Conservation (phyloP, 2,888 invertebrate species). For the Himalopsyche japonica region DNA sequence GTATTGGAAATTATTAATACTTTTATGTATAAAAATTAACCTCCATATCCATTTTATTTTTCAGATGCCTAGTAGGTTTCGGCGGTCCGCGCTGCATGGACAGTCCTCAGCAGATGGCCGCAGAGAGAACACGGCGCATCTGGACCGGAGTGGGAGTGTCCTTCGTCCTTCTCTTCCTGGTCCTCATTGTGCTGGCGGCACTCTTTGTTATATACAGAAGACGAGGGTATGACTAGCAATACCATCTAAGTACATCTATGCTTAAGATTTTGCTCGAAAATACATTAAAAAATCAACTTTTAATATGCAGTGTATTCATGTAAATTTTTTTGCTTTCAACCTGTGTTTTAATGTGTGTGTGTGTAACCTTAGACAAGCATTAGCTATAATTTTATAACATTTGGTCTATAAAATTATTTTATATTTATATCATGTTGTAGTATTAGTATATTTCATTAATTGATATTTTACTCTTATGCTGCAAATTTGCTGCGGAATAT, state of each 20-base stretch:
- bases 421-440: too few species aligned
- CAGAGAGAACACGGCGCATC: constrained; percentile 50
- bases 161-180: constrained; percentile 46
- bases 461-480: neutral
- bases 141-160: constrained; percentile 45
- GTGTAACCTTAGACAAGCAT: too few species aligned
- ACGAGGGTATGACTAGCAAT: constrained; percentile 49
- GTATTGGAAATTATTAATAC: too few species aligned
- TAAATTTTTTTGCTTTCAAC: too few species aligned
- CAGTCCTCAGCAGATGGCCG: constrained; percentile 38
- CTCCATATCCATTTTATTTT: neutral
- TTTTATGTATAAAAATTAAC: too few species aligned
- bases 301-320: too few species aligned
- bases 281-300: too few species aligned
- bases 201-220: constrained; percentile 48
- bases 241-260: neutral
- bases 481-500: neutral
- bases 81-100: constrained; percentile 37
- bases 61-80: constrained; percentile 40
- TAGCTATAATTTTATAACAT: too few species aligned
- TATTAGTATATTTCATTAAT: neutral
- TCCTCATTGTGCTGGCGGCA: constrained; percentile 44
- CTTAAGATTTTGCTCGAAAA: too few species aligned
- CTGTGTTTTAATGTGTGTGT: too few species aligned
- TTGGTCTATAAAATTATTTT: too few species aligned